Evolutionary conservation across 1,140 invertebrate species (phyloP), one percentile per base, ranked within the genome.

Genomic region (Cherax destructor): DNA sequence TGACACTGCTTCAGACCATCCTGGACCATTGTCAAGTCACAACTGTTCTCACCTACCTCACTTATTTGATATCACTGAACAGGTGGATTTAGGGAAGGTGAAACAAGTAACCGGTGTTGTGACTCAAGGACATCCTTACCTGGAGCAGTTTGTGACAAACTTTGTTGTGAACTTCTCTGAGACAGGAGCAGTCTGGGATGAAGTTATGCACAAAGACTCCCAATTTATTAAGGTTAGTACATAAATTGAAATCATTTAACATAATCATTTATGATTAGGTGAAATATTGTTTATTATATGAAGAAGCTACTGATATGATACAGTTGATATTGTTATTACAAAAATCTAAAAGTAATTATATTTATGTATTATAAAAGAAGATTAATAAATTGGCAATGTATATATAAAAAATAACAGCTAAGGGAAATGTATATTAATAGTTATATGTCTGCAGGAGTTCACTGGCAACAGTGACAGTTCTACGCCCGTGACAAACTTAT

Each of bases 21-120:
- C 30, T 41, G 30, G 30, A 41, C 2, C 30, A 41, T 41, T 41
- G 30, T 41, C 30, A 41, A 41, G 30, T 41, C 30, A 41, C 30
- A 41, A 41, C 30, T 41, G 30, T 41, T 41, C 30, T 41, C 30
- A 41, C 52, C 52, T 56, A 9, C 9, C 52, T 13, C 1, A 1
- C 52, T 56, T 56, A 13, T 56, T 9, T 56, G 6, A 56, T 56
- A 13, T 56, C 13, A 65, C 5, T 65, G 13, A 5, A 65, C 90
- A 93, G 93, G 93, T 95, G 9, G 94, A 94, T 86, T 91, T 95
- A 21, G 88, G 88, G n/a, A 84, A 94, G 83, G 91, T 93, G 10
- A 93, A 94, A 69, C 88, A 94, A 56, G 92, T 95, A 18, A 94
- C 94, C 13, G 94, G 94, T 16, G 91, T 95, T 21, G 92, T 94